Evolutionary conservation across 2,888 invertebrate species (phyloP), one percentile per base, ranked within the genome.

Genomic region (Aricia artaxerxes): DNA sequence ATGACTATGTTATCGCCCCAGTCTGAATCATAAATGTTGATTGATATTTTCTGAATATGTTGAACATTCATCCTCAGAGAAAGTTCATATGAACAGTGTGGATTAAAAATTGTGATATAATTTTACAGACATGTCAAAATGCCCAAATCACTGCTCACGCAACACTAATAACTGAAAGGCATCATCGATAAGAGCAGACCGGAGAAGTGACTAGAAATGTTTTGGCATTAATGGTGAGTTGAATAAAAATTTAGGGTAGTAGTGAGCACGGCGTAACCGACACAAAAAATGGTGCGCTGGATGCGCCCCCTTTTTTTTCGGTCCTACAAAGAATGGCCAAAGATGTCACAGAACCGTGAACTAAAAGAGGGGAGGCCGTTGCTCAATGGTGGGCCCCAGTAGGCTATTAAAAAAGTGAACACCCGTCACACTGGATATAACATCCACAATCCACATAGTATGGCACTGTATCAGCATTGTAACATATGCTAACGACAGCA

Each of bases 1-100:
- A 83, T 83, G 82, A 81, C 78, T 78, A 60, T 64, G 53, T 79
- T 82, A 82, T 81, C 81, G 81, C 83, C 80, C 82, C 82, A 81
- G 78, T 81, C 82, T 81, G 82, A 82, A 79, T 35, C 35, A 38
- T 35, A 24, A 64, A 16, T 80, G 77, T 80, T 82, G 82, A 81
- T 83, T 73, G 80, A 82, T 82, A 73, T 40, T 78, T 77, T 40
- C 80, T 80, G 81, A 81, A 3, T 77, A 31, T 79, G 53, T 16
- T 57, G 4, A 57, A 16, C 4, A 57, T 16, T 57, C 16, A 57
- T 4, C 13, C 5, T 4, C 4, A 57, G 4, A 57, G 16, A 16
- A 57, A 4, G 57, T 16, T 53, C 0, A 57, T 57, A 16, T 57
- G 4, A 57, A 57, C 57, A 57, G 11, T 13, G 16, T 13, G 13